Evolutionary conservation across 2,888 invertebrate species (phyloP).

Genomic region (Sarcophaga caerulescens): DNA sequence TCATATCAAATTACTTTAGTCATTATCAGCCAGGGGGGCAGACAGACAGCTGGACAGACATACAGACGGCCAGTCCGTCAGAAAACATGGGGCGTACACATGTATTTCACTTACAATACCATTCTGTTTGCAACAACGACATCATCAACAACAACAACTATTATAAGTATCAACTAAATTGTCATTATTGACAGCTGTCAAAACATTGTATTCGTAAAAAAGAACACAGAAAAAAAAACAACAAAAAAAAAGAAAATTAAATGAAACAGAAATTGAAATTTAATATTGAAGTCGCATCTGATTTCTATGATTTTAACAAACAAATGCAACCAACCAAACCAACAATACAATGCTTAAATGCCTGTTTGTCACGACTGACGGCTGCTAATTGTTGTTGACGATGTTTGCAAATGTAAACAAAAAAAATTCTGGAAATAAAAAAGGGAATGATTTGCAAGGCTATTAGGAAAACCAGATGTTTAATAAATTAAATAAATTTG

Average conservation of each 20-base stretch:
- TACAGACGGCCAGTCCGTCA: too few relatives aligned
- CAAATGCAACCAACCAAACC: neutral
- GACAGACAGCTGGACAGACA: neutral
- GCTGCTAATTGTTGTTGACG: neutral
- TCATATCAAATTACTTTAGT: slow-evolving; percentile 66
- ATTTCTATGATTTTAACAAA: slow-evolving; percentile 24
- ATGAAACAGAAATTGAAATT: neutral
- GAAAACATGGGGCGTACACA: neutral
- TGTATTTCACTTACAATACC: neutral
- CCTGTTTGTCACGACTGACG: neutral
- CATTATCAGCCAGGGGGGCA: slow-evolving; percentile 54
- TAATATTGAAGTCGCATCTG: neutral
- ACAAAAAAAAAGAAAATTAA: neutral
- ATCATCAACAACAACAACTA: slow-evolving; percentile 32
- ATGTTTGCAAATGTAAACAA: neutral
- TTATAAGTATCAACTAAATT: slow-evolving; percentile 62
- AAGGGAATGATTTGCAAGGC: neutral
- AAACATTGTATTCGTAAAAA: slow-evolving; percentile 39
- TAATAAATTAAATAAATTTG: neutral
- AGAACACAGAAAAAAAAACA: neutral
- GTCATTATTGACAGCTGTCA: slow-evolving; percentile 68
- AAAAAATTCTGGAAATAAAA: neutral
- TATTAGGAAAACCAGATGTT: neutral
- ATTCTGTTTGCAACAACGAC: slow-evolving; percentile 22
- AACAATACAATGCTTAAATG: neutral